phyloP scores from a whole-genome alignment of 1,140 invertebrate species.

The Pteromalus puparum region DNA sequence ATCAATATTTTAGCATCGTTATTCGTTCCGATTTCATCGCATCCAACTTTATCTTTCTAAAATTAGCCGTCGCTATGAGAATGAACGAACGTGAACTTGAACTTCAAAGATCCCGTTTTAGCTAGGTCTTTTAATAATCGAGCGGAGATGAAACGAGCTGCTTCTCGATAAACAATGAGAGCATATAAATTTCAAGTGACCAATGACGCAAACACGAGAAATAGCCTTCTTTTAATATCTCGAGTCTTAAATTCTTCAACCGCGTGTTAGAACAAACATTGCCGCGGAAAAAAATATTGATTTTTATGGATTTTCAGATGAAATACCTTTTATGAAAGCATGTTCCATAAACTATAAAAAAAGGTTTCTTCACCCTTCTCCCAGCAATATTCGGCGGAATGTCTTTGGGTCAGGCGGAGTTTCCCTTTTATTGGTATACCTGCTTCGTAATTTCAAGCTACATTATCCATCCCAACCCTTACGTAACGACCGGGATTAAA shows the following conservation, averaged over 20 bases:
- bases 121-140: neutral
- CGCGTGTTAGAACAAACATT: neutral
- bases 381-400: neutral
- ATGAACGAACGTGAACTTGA: neutral
- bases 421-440: constrained; percentile 38
- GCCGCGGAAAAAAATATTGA: neutral
- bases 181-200: too few relatives aligned
- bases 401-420: neutral
- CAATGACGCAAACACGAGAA: neutral
- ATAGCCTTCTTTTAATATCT: neutral
- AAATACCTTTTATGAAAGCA: neutral
- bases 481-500: constrained; percentile 29
- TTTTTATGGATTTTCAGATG: neutral
- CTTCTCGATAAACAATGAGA: neutral
- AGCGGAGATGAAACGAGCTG: neutral
- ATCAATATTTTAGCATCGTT: too few relatives aligned
- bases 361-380: neutral
- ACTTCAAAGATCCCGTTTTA: neutral
- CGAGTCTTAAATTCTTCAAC: neutral
- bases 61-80: too few relatives aligned
- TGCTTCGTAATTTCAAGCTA: constrained; percentile 1
- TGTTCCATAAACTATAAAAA: constrained; percentile 5
- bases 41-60: too few relatives aligned
- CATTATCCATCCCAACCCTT: neutral
- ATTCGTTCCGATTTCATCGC: too few relatives aligned